Evolutionary conservation across 2,113 vertebrate genomes (phyloP).

Genomic region (Phylloscopus trochilus): DNA sequence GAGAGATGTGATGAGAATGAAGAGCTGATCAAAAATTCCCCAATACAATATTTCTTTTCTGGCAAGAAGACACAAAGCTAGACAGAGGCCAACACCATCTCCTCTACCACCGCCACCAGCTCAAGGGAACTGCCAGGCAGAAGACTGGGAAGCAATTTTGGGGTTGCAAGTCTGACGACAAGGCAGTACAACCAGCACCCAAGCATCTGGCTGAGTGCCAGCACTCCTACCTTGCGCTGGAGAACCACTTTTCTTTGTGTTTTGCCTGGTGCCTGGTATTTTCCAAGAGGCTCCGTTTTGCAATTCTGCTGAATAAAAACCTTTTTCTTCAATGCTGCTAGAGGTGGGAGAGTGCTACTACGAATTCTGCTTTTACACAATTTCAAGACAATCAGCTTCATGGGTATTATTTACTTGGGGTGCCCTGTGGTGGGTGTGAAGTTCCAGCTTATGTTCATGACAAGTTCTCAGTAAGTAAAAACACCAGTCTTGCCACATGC

Average conservation of each 20-base stretch:
- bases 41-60: neutral
- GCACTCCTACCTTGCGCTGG: slow-evolving; percentile 71
- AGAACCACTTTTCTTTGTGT: slow-evolving; percentile 75
- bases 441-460: neutral
- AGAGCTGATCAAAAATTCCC: slow-evolving; percentile 37
- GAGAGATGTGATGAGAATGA: slow-evolving; percentile 3
- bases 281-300: slow-evolving; percentile 73
- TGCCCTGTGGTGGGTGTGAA: neutral
- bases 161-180: slow-evolving; percentile 36
- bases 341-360: neutral
- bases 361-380: neutral
- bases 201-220: slow-evolving; percentile 53
- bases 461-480: neutral
- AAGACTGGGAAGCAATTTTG: slow-evolving; percentile 57
- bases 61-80: slow-evolving; percentile 42
- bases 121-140: slow-evolving; percentile 54
- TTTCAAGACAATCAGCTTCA: neutral
- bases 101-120: slow-evolving; percentile 40
- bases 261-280: slow-evolving; percentile 74
- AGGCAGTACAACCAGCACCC: slow-evolving; percentile 50
- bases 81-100: slow-evolving; percentile 26
- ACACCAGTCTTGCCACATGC: neutral
- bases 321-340: slow-evolving; percentile 66
- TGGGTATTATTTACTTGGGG: accelerated
- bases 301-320: slow-evolving; percentile 80